Conservation (phyloP, 2,797 vertebrate genomes). For the Phataginus tetradactyla region DNA sequence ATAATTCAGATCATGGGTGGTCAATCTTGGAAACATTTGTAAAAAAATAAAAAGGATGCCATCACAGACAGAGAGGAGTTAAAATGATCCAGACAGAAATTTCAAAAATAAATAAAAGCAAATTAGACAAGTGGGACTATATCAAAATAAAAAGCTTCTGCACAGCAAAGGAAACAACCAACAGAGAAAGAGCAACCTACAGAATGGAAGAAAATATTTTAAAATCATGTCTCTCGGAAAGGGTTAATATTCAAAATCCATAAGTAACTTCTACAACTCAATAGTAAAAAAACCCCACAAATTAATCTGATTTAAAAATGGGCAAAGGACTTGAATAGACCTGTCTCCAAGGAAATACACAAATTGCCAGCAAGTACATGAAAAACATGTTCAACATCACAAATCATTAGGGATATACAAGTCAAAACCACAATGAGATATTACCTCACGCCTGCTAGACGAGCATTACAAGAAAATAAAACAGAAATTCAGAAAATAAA, state of each 20-base stretch:
- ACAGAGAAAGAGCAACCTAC: neutral
- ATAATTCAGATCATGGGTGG: neutral
- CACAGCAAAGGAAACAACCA: neutral
- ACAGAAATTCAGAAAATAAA: neutral
- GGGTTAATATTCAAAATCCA: neutral
- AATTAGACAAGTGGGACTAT: neutral
- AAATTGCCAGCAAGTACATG: neutral
- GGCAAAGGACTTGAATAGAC: neutral
- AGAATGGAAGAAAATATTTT: neutral
- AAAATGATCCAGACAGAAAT: neutral
- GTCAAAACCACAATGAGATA: neutral
- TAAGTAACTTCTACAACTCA: neutral
- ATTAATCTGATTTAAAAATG: neutral
- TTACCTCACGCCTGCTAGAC: neutral
- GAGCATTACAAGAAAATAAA: neutral
- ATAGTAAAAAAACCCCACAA: neutral
- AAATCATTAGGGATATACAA: neutral
- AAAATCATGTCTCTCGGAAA: neutral
- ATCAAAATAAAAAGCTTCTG: neutral
- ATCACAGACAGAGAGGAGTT: neutral
- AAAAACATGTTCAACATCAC: neutral
- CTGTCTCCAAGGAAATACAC: neutral
- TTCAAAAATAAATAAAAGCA: neutral
- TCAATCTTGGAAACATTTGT: conserved; percentile 25
- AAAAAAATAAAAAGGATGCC: neutral